Base-by-base conservation (phyloP, 2,888 invertebrate genomes). In the Melolontha melolontha region DNA sequence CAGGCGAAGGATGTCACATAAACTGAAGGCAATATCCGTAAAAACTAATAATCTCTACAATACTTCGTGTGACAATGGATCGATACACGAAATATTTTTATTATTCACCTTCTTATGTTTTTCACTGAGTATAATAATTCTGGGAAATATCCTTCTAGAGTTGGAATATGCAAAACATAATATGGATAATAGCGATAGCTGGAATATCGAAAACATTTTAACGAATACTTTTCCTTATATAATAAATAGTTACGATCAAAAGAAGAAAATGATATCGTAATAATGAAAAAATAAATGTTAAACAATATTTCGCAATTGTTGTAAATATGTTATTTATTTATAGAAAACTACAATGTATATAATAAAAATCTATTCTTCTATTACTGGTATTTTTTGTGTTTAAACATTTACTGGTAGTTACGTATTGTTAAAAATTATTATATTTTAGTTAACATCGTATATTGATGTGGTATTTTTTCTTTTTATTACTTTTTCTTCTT, bases 51-150 rank as follows among this genome's bases (percentile, higher is more conserved):
- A 72, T 27, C 74, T 67, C 34, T 79, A 78, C 65, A 74, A 72
- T 17, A 73, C 72, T 55, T 80, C 76, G 79, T 70, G 75, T 11
- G 71, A 75, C 34, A 74, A 77, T 54, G 80, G 80, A 6, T 75
- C 77, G n/a, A 59, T 80, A 8, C 77, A 79, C 47, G 79, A 81
- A 67, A 72, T 81, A 34, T 81, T 77, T 66, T 77, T 75, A 41
- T 76, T 79, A 52, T 81, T 79, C 59, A 79, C 82, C 12, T 63
- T 83, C 40, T 66, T 82, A 50, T 83, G 82, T 74, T 83, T 83
- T 71, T 77, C 80, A 1, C 72, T 83, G 55, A 78, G 81, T 70
- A 66, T 82, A 29, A 76, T 83, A 12, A 76, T 77, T 6, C 72
- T 83, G 75, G 76, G 79, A 0, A 81, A 80, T 73, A 76, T 82